These are phyloP conservation scores for Pseudorectes ferrugineus DNA, from an alignment of 2,113 vertebrate species.

Conservation along the genomic window DNA sequence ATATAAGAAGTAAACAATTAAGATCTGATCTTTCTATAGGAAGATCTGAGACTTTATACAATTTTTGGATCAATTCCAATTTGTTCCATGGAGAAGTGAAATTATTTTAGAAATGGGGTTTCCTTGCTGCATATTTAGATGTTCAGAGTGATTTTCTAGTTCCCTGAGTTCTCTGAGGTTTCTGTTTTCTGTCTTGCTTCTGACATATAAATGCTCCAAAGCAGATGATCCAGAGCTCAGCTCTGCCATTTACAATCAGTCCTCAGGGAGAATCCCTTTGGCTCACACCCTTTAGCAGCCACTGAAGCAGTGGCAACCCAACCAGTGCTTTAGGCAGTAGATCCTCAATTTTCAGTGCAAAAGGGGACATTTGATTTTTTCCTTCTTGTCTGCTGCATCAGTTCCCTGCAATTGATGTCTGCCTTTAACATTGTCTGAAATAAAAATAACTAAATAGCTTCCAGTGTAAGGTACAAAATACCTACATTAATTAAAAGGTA, in stretches of 20 bases:
- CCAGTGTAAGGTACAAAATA: neutral
- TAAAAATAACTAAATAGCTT: neutral
- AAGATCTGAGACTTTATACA: neutral
- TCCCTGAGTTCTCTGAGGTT: neutral
- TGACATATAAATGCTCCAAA: neutral
- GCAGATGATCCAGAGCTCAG: neutral
- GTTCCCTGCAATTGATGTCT: neutral
- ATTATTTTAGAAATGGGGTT: neutral
- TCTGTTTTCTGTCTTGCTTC: neutral
- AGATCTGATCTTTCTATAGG: neutral
- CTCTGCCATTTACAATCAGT: neutral
- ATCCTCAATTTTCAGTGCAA: neutral
- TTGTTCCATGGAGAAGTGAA: neutral
- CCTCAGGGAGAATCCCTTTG: neutral
- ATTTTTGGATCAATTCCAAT: neutral
- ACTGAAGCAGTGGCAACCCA: neutral
- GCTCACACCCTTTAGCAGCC: neutral
- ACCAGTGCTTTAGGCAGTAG: neutral
- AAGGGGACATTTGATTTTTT: neutral
- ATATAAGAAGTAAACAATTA: neutral
- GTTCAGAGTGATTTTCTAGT: neutral
- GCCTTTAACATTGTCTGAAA: neutral
- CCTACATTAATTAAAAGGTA: neutral
- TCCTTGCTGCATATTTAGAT: neutral
- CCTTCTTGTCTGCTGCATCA: neutral